Base-by-base conservation (phyloP, 2,113 vertebrate species). In the Sapajus apella region DNA sequence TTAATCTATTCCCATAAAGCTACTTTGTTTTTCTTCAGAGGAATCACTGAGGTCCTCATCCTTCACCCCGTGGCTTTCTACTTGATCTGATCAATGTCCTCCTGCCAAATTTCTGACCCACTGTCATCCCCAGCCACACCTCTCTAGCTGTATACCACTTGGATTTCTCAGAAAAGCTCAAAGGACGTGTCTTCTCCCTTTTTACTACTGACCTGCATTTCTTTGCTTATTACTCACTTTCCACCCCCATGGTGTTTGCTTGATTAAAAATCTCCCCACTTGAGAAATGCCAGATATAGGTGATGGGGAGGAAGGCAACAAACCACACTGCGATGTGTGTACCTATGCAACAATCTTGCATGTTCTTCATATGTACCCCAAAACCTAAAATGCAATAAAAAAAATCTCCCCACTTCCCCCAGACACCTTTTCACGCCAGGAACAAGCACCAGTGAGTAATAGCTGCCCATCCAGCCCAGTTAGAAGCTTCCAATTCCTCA, bases 141-240 rank as follows among this genome's bases (percentile, higher is more conserved):
- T 72, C 40, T 45, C 45, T 23, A 43, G 91, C 85, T 64, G 68
- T 68, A 20, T 1, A 20, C n/a, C 5, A 17, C 43, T 96, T 37
- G 32, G 87, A 66, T 91, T 96, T 96, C 90, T 95, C 93, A 90
- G 96, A 84, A 86, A 95, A 88, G 52, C 56, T 73, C 27, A 58
- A 27, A 76, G 47, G 30, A 9, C 2, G 0, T 73, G 80, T 20
- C 93, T 95, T 92, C 87, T 96, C 92, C 97, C 94, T 52, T 81
- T 93, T 77, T 96, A 56, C 87, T 96, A 86, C 75, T 35, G 91
- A 96, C 68, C 81, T 83, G 18, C 77, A 50, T 96, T 83, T 97
- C 92, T 96, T 95, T 97, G 93, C 93, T 81, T 73, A 92, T 96
- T 95, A 97, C 83, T 97, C 94, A 95, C 75, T 87, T 76, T 95